Base-by-base conservation (phyloP, 2,797 vertebrate species). In the Neostethus bicornis region DNA sequence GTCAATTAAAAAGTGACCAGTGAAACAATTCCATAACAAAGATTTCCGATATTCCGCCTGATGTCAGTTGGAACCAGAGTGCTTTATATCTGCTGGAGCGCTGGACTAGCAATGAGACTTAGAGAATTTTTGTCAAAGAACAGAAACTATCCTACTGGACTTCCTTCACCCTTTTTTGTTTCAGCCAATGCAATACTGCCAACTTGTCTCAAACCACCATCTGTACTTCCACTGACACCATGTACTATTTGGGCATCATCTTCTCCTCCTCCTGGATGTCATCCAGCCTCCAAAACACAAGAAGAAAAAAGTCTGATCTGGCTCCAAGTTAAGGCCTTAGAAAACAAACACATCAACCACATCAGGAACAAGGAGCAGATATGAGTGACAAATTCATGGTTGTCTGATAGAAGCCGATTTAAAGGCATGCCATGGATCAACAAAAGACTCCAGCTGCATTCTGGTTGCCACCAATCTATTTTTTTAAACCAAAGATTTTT, bases 401-500 rank as follows among this genome's bases (percentile, higher is more conserved):
- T 91, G 87, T 95, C 93, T 0, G 94, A 94, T 0, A 87, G 90
- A 37, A 95, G 80, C 23, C 95, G 89, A 86, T 95, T 95, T 58
- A 95, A 79, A 0, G 94, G 94, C n/a, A n/a, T n/a, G n/a, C 94
- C 95, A 95, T 19, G 94, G 90, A 0, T 96, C 94, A 25, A 95
- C 91, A 59, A 44, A 90, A 0, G 41, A 67, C 1, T n/a, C 59
- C 69, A 0, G 1, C 56, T 35, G 2, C 37, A 35, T 29, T 63
- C 34, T 42, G 29, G 9, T 29, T 16, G 21, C 41, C 35, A 10
- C 59, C 9, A 5, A 57, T 44, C 52, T 66, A 84, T 57, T 11
- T 58, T 17, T 64, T 61, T 0, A 42, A 45, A 1, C 44, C 45
- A 28, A 88, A 38, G 10, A 70, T 64, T 16, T 77, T 37, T 0